Evolutionary conservation across 2,113 vertebrate genomes (phyloP).

Genomic region (Piaya cayana): DNA sequence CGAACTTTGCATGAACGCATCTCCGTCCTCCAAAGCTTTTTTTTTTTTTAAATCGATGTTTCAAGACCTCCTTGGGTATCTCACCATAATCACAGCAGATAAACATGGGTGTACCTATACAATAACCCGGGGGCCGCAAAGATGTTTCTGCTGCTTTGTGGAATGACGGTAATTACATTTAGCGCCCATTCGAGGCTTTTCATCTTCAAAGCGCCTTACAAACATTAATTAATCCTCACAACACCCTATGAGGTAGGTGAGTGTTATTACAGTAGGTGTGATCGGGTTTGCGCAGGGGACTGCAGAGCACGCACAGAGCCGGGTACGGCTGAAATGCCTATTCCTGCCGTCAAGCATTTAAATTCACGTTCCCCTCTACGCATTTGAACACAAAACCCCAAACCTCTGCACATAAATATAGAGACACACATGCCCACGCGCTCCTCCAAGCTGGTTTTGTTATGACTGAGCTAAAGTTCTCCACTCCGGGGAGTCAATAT

Average conservation of each 20-base stretch:
- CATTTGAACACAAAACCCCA: background rate
- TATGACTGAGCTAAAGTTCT: background rate
- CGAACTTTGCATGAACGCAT: background rate
- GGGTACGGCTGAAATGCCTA: background rate
- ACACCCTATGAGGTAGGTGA: slow-evolving; percentile 69
- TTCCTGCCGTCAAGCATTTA: background rate
- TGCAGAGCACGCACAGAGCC: slow-evolving; percentile 34
- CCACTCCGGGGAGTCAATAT: background rate
- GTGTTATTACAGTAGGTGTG: slow-evolving; percentile 65
- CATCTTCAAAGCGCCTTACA: slow-evolving; percentile 77
- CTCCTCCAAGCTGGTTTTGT: background rate
- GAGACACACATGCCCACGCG: background rate
- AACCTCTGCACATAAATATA: background rate
- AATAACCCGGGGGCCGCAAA: slow-evolving; percentile 60
- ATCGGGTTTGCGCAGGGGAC: slow-evolving; percentile 45
- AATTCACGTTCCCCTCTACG: background rate
- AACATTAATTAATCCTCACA: slow-evolving; percentile 75
- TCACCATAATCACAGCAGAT: slow-evolving; percentile 42
- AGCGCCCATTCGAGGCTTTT: slow-evolving; percentile 63
- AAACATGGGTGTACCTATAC: slow-evolving; percentile 61
- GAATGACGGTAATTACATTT: slow-evolving; percentile 68
- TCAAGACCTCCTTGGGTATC: slow-evolving; percentile 45
- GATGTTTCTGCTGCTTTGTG: slow-evolving; percentile 65
- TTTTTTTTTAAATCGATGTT: too few species aligned
- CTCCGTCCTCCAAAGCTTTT: background rate